Base-by-base conservation (phyloP, 2,797 vertebrate genomes). In the Selene dorsalis region DNA sequence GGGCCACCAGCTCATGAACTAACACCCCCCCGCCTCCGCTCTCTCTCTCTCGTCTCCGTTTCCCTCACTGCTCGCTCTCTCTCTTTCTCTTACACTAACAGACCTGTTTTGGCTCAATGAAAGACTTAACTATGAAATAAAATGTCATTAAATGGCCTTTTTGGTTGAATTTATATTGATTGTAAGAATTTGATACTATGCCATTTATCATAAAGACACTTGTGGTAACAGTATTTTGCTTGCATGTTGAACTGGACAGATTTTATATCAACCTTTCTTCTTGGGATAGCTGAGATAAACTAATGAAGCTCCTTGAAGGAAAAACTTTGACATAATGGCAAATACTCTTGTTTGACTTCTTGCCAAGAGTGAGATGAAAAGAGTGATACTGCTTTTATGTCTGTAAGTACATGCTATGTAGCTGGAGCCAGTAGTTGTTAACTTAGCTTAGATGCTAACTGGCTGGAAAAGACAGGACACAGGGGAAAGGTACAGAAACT, bases 1-100 rank as follows among this genome's bases (percentile, higher is more conserved):
- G 94, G 91, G 93, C 92, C 93, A 93, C 92, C 92, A 92, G 91
- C 91, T 93, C 87, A 88, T 87, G 87, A 89, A 86, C 88, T 80
- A 87, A 85, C 79, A 82, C 69, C 69, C 62, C 47, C 39, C 61
- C 45, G 71, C 39, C 50, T 58, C 71, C 56, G 38, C 20, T 13
- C 56, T 16, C 14, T 74, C 79, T 79, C 62, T 3, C 70, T 75
- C 45, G 0, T 32, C 4, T 32, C 32, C 9, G 32, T 35, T 35
- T 35, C 32, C 32, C 7, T 35, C 32, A 35, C 32, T 35, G 32
- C 32, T 35, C 32, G 4, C 32, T 50, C 59, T 70, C 75, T 67
- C 70, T 65, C 66, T 62, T 24, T 77, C 48, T 73, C 53, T 79
- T 45, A 53, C 60, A 56, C 73, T 77, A 26, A 62, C 43, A 70